Percentiles rank a stretch among this genome's conserved stretches.
phyloP scores from a whole-genome alignment of 2,113 vertebrate species.

The Thalassoma bifasciatum region DNA sequence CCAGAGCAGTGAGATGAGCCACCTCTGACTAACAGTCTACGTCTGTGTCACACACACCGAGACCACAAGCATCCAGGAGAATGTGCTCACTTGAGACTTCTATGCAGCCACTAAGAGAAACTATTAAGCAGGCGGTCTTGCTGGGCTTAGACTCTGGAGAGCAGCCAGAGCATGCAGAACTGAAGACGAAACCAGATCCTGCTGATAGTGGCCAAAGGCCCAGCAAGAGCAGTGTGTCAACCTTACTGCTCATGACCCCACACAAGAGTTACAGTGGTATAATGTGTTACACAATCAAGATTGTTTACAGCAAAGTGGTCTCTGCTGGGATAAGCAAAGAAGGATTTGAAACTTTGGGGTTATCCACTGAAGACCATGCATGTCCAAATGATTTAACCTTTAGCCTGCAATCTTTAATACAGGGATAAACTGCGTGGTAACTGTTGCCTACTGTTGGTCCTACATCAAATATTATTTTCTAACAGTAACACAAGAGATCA shows the following conservation, averaged over 20 bases:
- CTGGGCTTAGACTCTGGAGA: constrained; percentile 30
- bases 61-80: constrained; percentile 20
- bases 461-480: too few species aligned
- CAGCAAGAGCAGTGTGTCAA: background rate
- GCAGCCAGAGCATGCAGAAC: constrained; percentile 21
- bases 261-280: constrained; percentile 2
- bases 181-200: constrained; percentile 7
- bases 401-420: too few species aligned
- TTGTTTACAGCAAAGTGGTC: background rate
- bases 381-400: too few species aligned
- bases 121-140: constrained; percentile 43
- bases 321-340: background rate
- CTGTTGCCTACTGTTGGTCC: too few species aligned
- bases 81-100: constrained; percentile 22
- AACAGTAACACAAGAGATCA: too few species aligned
- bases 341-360: too few species aligned
- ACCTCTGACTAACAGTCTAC: constrained; percentile 27
- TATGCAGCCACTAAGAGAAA: constrained; percentile 36
- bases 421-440: too few species aligned
- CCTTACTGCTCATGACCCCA: background rate
- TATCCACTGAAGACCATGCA: too few species aligned
- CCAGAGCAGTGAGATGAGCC: constrained; percentile 30
- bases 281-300: background rate
- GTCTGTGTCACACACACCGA: constrained; percentile 18
- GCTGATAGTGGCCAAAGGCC: constrained; percentile 17